Evolutionary conservation across 2,888 invertebrate species (phyloP).

Genomic region (Diarsia mendica): DNA sequence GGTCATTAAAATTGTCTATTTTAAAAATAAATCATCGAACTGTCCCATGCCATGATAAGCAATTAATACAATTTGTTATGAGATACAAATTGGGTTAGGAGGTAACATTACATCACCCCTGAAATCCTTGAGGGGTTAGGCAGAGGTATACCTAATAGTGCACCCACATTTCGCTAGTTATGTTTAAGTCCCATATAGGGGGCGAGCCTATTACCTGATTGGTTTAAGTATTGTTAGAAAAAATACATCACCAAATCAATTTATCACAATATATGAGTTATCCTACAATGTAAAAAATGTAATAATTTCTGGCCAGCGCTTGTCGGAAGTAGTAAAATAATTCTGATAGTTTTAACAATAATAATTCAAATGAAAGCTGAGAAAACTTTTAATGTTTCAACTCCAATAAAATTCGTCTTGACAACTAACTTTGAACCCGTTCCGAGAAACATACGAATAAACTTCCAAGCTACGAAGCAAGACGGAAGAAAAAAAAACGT

Average conservation of each 20-base stretch:
- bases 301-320: too few species aligned
- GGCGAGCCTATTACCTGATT: too few species aligned
- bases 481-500: slow-evolving; percentile 47
- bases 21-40: neutral
- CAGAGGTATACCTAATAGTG: too few species aligned
- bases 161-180: too few species aligned
- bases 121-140: too few species aligned
- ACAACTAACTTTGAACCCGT: neutral
- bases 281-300: too few species aligned
- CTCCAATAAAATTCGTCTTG: neutral
- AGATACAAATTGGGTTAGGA: neutral
- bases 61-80: neutral
- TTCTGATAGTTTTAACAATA: neutral
- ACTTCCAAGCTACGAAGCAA: neutral
- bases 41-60: neutral
- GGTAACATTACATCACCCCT: too few species aligned
- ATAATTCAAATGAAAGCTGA: neutral
- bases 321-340: neutral
- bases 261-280: too few species aligned
- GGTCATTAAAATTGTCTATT: neutral
- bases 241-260: too few species aligned
- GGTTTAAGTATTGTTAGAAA: too few species aligned
- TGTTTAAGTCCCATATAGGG: too few species aligned
- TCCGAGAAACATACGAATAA: slow-evolving; percentile 1
- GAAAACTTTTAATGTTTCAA: slow-evolving; percentile 1